Base-by-base conservation (phyloP, 2,113 vertebrate genomes). In the Elephantulus edwardii region DNA sequence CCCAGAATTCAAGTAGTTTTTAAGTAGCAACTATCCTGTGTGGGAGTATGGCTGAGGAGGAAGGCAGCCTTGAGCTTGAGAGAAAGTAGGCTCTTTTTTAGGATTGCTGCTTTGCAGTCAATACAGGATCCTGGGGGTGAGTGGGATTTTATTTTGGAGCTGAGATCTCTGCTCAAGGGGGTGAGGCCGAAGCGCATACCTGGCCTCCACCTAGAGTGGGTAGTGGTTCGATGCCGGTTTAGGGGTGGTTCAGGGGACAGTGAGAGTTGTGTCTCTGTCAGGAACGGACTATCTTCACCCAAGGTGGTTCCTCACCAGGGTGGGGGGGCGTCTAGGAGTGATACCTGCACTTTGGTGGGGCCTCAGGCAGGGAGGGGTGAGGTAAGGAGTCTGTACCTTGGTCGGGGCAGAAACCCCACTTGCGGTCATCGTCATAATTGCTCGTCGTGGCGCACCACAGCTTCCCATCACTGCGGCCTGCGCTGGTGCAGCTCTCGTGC, bases 321-420 rank as follows among this genome's bases (percentile, higher is more conserved):
- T 33, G 9, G 44, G 44, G 28, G 71, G 26, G 24, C 24, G 26
- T 46, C 30, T 68, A 35, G n/a, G 66, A n/a, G 14, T 28, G 7
- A 3, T 28, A 26, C n/a, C 40, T 48, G 6, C 33, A 40, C 74
- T 78, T 6, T 58, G 20, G 19, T 30, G 76, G 26, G 26, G 5
- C 12, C 42, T 52, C 50, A 20, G 56, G 24, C 56, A 58, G 75
- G 44, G 38, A 4, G 10, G 28, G 30, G 33, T 87, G 3, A 0
- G 1, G 13, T 4, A 6, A 50, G 0, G n/a, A 7, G 50, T 35
- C 22, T 0, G 11, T 97, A 99, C 99, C 99, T 98, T 99, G 98
- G 38, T 99, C 99, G 0, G 99, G 99, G 95, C 99, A 99, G 83
- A 99, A 99, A 88, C 99, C 99, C 99, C 99, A 99, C 94, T 99